phyloP scores from a whole-genome alignment of 2,888 invertebrate species.

The Mycalesis mineus region DNA sequence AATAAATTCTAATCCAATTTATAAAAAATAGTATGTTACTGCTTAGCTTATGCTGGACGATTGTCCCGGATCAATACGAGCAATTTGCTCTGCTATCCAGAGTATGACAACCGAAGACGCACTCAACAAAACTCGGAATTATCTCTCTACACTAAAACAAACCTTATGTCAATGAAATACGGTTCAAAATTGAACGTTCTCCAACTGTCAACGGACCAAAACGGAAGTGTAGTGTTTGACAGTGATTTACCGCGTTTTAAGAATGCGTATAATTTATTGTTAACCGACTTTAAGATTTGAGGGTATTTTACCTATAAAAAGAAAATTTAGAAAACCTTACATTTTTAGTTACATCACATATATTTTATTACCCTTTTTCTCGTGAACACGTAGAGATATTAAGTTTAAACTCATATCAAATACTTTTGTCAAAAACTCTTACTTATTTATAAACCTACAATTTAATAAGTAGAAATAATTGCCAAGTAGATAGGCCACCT shows the following conservation, averaged over 20 bases:
- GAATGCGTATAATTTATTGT: background rate
- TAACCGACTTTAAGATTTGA: no score
- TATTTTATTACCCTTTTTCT: no score
- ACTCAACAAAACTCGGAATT: conserved; percentile 11
- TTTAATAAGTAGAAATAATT: no score
- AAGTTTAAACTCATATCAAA: no score
- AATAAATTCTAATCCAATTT: no score
- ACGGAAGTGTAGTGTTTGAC: background rate
- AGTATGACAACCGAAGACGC: conserved; percentile 19
- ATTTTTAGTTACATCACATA: no score
- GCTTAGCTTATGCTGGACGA: conserved; percentile 3
- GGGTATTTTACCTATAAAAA: no score
- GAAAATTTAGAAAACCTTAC: no score
- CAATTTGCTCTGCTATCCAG: conserved; percentile 20
- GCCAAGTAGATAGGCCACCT: no score
- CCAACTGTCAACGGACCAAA: background rate
- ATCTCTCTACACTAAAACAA: background rate
- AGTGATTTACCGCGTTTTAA: background rate
- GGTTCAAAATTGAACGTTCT: background rate
- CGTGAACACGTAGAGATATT: no score
- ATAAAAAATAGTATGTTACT: background rate
- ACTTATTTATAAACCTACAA: no score
- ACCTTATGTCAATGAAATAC: background rate
- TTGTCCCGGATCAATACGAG: conserved; percentile 11
- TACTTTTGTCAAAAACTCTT: no score